A percentile compares a stretch with the other conserved stretches of the same genome.
Evolutionary conservation across 2,113 vertebrate genomes (phyloP).

Genomic region (Mesocricetus auratus): DNA sequence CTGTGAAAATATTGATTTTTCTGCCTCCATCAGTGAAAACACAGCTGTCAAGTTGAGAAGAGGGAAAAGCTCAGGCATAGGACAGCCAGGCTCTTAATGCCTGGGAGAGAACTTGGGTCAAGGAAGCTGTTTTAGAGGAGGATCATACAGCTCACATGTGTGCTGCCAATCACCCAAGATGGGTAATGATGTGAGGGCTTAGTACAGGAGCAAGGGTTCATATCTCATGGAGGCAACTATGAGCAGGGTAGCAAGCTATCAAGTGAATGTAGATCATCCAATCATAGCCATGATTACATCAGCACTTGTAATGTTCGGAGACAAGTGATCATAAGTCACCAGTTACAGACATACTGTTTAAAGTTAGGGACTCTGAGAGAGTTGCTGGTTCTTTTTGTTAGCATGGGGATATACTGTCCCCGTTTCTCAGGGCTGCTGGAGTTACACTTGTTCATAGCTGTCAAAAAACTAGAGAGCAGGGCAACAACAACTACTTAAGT

Average conservation of each 20-base stretch:
- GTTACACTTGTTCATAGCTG: neutral
- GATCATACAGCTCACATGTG: accelerated
- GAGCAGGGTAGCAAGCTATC: neutral
- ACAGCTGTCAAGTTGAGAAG: neutral
- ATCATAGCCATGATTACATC: too few relatives aligned
- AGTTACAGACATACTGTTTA: neutral
- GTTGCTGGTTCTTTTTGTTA: neutral
- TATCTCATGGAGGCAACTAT: neutral
- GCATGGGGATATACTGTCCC: neutral
- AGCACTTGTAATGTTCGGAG: too few relatives aligned
- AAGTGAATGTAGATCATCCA: neutral
- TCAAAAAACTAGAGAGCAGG: neutral
- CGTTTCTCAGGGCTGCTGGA: neutral
- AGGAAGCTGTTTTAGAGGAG: neutral
- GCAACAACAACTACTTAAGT: neutral
- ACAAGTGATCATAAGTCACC: neutral
- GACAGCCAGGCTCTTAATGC: neutral
- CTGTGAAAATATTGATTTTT: neutral
- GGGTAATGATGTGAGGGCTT: neutral
- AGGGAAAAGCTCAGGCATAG: neutral
- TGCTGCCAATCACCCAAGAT: neutral
- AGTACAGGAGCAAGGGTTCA: neutral
- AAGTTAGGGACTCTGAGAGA: neutral
- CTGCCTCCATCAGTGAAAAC: neutral
- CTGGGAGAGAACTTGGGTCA: neutral